A percentile compares a stretch with the other conserved stretches of the same genome.
Conservation (phyloP, 2,888 invertebrate genomes). For the Tineola bisselliella region DNA sequence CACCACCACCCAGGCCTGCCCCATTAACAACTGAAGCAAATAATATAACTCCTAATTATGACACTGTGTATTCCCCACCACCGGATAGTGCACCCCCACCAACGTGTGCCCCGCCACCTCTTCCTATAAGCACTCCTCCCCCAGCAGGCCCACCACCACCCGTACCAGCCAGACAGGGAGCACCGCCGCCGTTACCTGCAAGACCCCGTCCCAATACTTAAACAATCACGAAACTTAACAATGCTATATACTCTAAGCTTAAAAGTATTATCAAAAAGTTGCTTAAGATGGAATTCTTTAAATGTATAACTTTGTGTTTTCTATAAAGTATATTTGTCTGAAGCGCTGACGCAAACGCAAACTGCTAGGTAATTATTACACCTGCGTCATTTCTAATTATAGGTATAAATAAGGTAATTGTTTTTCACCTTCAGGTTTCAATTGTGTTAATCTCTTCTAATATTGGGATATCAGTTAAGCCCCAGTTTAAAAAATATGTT, state of each 20-base stretch:
- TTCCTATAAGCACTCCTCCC: constrained; percentile 44
- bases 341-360: not conserved
- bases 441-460: not conserved
- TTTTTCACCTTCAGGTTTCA: not conserved
- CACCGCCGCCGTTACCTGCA: constrained; percentile 75
- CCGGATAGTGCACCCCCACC: constrained; percentile 72
- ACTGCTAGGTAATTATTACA: not conserved
- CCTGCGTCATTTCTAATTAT: constrained; percentile 2
- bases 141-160: constrained; percentile 39
- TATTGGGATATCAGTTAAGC: not conserved
- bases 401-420: not conserved
- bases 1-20: constrained; percentile 70
- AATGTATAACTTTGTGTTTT: not conserved
- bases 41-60: constrained; percentile 33
- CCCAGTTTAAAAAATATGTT: not conserved
- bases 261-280: too few relatives aligned
- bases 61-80: constrained; percentile 54
- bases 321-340: not conserved
- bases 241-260: too few relatives aligned
- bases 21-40: constrained; percentile 63
- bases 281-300: not conserved
- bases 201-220: constrained; percentile 38
- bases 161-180: constrained; percentile 67
- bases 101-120: constrained; percentile 70
- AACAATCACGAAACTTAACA: too few relatives aligned